Conservation (phyloP, 2,113 vertebrate species). For the Otolemur garnettii region DNA sequence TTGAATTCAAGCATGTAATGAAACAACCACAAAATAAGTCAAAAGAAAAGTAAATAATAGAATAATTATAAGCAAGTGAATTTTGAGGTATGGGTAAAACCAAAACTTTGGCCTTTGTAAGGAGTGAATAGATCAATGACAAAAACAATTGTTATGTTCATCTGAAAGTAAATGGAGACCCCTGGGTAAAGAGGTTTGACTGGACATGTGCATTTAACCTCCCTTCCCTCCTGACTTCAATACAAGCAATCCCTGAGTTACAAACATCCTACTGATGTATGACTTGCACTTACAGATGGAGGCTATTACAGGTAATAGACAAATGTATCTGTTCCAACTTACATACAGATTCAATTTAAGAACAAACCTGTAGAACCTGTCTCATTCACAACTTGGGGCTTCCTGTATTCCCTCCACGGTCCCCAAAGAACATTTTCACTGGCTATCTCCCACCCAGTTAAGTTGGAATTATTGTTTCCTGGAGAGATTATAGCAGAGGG, state of each 20-base stretch:
- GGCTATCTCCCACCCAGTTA: not conserved
- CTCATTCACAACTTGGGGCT: not conserved
- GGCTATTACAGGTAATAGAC: too few species aligned
- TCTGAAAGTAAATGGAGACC: not conserved
- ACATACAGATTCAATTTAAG: too few species aligned
- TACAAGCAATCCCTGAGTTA: too few species aligned
- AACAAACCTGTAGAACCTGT: too few species aligned
- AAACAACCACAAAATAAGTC: constrained; percentile 20
- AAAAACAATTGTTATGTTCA: constrained; percentile 20
- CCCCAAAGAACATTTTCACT: not conserved
- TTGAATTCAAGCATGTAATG: not conserved
- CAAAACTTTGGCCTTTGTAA: not conserved
- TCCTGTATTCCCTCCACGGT: not conserved
- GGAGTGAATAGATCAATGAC: not conserved
- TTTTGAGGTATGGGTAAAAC: not conserved
- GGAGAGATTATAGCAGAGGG: not conserved
- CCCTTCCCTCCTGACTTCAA: not conserved
- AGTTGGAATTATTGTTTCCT: not conserved
- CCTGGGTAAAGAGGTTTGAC: not conserved
- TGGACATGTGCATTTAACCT: not conserved
- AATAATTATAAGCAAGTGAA: not conserved
- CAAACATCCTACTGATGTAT: too few species aligned
- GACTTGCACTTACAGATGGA: too few species aligned
- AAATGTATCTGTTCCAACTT: too few species aligned
- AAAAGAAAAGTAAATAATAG: not conserved